Evolutionary conservation across 2,113 vertebrate species (phyloP), one percentile per base, ranked within the genome.

Genomic region (Epinephelus moara): DNA sequence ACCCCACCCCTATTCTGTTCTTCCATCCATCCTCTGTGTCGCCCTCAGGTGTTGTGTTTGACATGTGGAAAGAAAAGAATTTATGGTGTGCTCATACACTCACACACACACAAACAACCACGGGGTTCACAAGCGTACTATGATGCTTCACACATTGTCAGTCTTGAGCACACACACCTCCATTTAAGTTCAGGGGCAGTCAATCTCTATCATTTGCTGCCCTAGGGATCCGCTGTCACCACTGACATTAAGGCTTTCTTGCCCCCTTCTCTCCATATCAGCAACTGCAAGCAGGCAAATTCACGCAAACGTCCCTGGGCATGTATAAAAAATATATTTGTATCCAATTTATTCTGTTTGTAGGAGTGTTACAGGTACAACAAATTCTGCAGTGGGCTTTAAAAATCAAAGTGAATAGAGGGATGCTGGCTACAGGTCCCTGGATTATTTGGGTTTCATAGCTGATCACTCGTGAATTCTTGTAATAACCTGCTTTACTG

Each of bases 81-180:
- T 57, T 3, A 60, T 69, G 75, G 30, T 30, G 25, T 40, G 23
- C 55, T 77, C 68, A 75, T 21, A 18, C 25, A 15, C 72, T 9
- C 30, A 12, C 47, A 57, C 50, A 78, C 61, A 78, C 61, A 52
- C 30, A 72, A 18, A 53, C 53, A 59, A 17, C 55, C 11, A 57
- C 11, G 30, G 66, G 42, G 53, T 75, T 60, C 40, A 59, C 64
- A 42, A 70, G 17, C 5, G 1, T 18, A 25, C 33, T 68, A 49
- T 78, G 52, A 78, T 75, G 59, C 40, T 81, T 75, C 47, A 78
- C 70, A 85, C 60, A 81, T 56, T 64, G 79, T 78, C 55, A 73
- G 73, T 84, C 67, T 63, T 37, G 19, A 78, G 47, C 60, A 59
- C 63, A 82, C 40, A 56, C 70, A 59, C 57, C 23, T 71, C 62